A percentile compares a stretch with the other conserved stretches of the same genome.
These are phyloP conservation scores for Hydractinia echinata DNA, from an alignment of 30 jellyfish, hydroid and myxozoan genomes.

Conservation along the genomic window DNA sequence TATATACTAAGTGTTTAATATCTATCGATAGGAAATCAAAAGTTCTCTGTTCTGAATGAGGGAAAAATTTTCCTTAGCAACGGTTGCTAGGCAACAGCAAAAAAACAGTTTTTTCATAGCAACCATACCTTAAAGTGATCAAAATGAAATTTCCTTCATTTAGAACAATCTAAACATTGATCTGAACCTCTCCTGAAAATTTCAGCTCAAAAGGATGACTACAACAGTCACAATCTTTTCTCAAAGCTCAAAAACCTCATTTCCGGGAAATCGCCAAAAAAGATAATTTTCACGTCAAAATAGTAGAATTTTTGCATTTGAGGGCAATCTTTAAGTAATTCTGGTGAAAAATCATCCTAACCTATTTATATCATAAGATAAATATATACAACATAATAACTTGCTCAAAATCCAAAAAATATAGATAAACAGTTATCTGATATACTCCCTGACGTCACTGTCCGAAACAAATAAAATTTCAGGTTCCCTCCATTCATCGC, in stretches of 20 bases:
- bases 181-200: constrained; percentile 9
- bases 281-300: neutral
- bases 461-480: neutral
- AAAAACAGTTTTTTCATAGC: constrained; percentile 8
- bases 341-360: neutral
- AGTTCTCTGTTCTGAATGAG: neutral
- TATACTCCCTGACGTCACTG: neutral
- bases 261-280: neutral
- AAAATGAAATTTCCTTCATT: neutral
- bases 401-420: neutral
- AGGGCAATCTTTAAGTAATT: neutral
- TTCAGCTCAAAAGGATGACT: constrained; percentile 13
- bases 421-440: neutral
- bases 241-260: neutral
- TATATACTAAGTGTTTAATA: neutral
- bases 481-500: constrained; percentile 1
- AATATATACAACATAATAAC: neutral
- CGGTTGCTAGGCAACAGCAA: constrained; percentile 20
- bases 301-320: neutral
- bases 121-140: neutral
- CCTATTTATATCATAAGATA: neutral
- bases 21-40: neutral
- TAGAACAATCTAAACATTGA: neutral
- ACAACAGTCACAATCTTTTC: neutral
- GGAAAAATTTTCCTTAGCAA: neutral